Conservation (phyloP, 2,797 vertebrate species). For the Hephaestus fuliginosus region DNA sequence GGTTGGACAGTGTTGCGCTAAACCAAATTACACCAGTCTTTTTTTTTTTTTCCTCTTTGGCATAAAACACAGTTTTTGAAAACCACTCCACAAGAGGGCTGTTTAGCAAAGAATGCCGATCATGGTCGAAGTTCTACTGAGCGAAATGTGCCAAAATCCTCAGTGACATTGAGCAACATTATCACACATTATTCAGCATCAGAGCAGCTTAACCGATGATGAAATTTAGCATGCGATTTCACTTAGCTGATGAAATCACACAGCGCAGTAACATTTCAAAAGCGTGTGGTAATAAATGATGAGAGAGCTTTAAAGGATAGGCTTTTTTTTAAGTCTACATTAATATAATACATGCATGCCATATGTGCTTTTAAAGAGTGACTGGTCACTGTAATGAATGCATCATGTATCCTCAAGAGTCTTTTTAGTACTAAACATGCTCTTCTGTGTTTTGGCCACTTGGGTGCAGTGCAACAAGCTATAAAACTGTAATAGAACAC, state of each 20-base stretch:
- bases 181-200: neutral
- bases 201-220: constrained; percentile 1
- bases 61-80: neutral
- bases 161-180: constrained; percentile 14
- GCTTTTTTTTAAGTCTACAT: neutral
- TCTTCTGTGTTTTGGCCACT: neutral
- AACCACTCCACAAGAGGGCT: neutral
- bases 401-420: neutral
- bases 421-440: too few species aligned
- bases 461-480: neutral
- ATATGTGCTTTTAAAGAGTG: neutral
- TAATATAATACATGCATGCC: too few species aligned
- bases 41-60: neutral
- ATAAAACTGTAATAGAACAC: neutral
- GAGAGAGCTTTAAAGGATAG: neutral
- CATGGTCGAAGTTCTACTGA: constrained; percentile 1
- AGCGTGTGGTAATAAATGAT: neutral
- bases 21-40: neutral
- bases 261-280: neutral
- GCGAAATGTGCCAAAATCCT: constrained; percentile 10
- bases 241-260: constrained; percentile 15
- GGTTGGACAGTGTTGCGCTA: neutral
- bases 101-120: constrained; percentile 7
- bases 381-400: neutral
- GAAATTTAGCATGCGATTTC: too few species aligned